Evolutionary conservation across 1,140 invertebrate genomes (phyloP).

Genomic region (Cylas formicarius): DNA sequence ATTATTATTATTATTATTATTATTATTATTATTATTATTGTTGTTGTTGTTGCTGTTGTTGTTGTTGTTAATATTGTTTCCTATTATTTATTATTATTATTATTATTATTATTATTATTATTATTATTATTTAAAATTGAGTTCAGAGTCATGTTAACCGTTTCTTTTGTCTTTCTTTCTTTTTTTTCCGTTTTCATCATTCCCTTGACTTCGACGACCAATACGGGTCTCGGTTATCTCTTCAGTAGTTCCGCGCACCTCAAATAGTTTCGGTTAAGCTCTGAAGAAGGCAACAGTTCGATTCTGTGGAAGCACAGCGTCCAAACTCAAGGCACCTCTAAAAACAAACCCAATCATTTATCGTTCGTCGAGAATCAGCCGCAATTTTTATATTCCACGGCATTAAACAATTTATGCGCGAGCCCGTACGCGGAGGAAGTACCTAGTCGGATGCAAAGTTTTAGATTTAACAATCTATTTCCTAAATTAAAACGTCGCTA

Average conservation of each 20-base stretch:
- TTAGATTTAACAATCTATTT: conserved; percentile 44
- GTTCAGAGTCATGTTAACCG: too few relatives aligned
- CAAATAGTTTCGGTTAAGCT: neutral
- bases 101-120: too few relatives aligned
- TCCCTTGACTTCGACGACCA: neutral
- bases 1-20: too few relatives aligned
- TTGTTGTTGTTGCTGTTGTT: too few relatives aligned
- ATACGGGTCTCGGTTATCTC: neutral
- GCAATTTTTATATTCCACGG: conserved; percentile 41
- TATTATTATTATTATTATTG: too few relatives aligned
- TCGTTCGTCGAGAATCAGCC: conserved; percentile 13
- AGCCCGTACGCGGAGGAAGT: conserved; percentile 40
- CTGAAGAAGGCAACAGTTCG: too few relatives aligned
- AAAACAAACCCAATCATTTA: neutral
- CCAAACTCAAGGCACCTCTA: conserved; percentile 19
- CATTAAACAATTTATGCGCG: conserved; percentile 42
- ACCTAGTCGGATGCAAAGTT: conserved; percentile 41
- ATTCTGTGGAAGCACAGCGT: too few relatives aligned
- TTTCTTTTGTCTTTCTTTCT: too few relatives aligned
- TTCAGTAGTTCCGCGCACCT: neutral
- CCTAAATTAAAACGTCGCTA: conserved; percentile 42
- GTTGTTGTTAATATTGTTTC: too few relatives aligned
- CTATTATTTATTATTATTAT: too few relatives aligned
- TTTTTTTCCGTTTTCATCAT: too few relatives aligned
- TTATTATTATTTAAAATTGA: too few relatives aligned